Conservation (phyloP, 2,888 invertebrate species). For the Troides oblongomaculatus region DNA sequence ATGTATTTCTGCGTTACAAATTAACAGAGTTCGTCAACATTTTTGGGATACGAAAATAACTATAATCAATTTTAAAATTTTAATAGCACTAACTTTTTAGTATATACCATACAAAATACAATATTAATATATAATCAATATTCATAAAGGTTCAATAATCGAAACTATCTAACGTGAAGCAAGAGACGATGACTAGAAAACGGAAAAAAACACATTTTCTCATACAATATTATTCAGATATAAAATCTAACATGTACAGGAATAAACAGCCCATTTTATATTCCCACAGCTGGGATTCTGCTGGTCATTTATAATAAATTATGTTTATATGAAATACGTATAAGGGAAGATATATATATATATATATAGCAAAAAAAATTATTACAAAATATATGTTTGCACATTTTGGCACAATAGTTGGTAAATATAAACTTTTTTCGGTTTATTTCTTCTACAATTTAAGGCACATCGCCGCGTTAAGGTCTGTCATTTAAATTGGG, state of each 20-base stretch:
- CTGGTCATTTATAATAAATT: constrained; percentile 15
- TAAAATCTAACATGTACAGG: constrained; percentile 1
- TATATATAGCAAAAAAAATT: constrained; percentile 20
- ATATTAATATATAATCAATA: constrained; percentile 52
- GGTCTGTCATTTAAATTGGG: neutral
- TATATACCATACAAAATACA: constrained; percentile 73
- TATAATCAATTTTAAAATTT: constrained; percentile 49
- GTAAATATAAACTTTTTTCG: constrained; percentile 32
- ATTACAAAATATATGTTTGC: constrained; percentile 31
- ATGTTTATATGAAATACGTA: constrained; percentile 17
- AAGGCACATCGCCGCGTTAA: constrained; percentile 61
- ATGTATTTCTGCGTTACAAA: too few species aligned
- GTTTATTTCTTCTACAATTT: constrained; percentile 39
- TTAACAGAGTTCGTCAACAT: too few species aligned
- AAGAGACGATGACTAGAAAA: constrained; percentile 37
- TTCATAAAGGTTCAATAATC: constrained; percentile 39
- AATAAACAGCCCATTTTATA: neutral
- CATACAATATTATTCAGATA: constrained; percentile 25
- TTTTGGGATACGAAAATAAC: too few species aligned
- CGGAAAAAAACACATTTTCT: constrained; percentile 28
- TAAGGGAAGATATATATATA: constrained; percentile 21
- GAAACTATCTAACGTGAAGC: constrained; percentile 38
- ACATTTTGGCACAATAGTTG: constrained; percentile 54
- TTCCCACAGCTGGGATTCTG: too few species aligned
- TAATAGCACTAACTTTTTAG: constrained; percentile 65